Evolutionary conservation across 2,113 vertebrate species (phyloP).

Genomic region (Xyliphius kryptos): DNA sequence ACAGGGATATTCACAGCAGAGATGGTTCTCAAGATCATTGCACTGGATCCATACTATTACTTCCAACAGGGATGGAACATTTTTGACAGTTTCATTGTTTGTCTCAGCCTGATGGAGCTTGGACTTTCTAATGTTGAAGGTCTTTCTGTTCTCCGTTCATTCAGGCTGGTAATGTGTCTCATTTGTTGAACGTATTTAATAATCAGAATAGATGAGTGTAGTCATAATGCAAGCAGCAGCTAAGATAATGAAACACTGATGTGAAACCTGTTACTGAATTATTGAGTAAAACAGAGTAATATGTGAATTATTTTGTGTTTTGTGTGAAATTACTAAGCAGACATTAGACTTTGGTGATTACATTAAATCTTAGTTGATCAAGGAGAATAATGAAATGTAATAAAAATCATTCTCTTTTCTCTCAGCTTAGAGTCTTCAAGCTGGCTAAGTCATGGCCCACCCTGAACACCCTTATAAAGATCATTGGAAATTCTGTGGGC

Average conservation of each 20-base stretch:
- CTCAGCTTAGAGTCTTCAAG: slow-evolving; percentile 91
- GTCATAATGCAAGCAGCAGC: slow-evolving; percentile 28
- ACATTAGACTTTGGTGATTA: background rate
- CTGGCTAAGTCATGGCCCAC: slow-evolving; percentile 96
- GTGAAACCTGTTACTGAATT: background rate
- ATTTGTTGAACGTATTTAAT: slow-evolving; percentile 4
- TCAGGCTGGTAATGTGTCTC: slow-evolving; percentile 76
- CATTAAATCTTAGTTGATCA: background rate
- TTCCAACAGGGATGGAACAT: slow-evolving; percentile 99
- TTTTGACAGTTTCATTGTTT: slow-evolving; percentile 97
- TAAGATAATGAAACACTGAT: background rate
- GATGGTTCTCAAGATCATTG: slow-evolving; percentile 96
- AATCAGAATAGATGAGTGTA: background rate
- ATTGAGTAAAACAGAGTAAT: too few species aligned
- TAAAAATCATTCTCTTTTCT: slow-evolving; percentile 49
- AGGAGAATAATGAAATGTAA: slow-evolving; percentile 54
- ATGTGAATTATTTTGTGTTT: too few species aligned
- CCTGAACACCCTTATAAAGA: slow-evolving; percentile 94
- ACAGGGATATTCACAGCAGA: slow-evolving; percentile 95
- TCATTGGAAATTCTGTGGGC: slow-evolving; percentile 94
- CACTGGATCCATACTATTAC: slow-evolving; percentile 92
- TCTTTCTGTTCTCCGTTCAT: slow-evolving; percentile 91
- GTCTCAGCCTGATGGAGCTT: slow-evolving; percentile 92
- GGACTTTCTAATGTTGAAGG: slow-evolving; percentile 91
- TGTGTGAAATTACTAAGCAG: background rate